A percentile compares a stretch with the other conserved stretches of the same genome.
phyloP scores from a whole-genome alignment of 30 jellyfish, hydroid and myxozoan species.

The Pelagia noctiluca region DNA sequence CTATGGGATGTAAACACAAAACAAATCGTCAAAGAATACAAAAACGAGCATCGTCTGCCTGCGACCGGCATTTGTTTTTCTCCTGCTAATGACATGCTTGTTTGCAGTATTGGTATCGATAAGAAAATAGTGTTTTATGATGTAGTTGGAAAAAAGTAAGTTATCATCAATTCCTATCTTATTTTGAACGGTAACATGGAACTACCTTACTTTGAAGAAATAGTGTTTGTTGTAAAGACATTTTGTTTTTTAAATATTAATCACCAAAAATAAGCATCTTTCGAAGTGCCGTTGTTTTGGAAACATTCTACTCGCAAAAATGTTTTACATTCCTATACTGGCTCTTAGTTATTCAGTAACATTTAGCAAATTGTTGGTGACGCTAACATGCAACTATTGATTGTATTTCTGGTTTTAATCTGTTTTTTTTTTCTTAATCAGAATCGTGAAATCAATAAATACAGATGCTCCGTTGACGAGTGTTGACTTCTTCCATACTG shows the following conservation, averaged over 20 bases:
- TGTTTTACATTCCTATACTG: background rate
- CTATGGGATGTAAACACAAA: constrained; percentile 89
- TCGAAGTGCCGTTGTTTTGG: too few relatives aligned
- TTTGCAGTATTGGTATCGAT: constrained; percentile 87
- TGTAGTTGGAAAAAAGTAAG: constrained; percentile 93
- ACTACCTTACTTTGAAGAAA: too few relatives aligned
- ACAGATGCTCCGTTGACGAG: constrained; percentile 89
- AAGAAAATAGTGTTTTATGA: constrained; percentile 85
- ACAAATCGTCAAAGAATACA: constrained; percentile 56
- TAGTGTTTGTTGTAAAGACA: too few relatives aligned
- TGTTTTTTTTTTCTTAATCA: constrained; percentile 11
- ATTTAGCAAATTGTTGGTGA: too few relatives aligned
- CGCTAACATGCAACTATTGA: background rate
- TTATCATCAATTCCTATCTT: too few relatives aligned
- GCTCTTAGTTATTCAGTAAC: too few relatives aligned
- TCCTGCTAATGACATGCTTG: constrained; percentile 94
- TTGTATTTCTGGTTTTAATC: background rate
- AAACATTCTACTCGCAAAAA: too few relatives aligned
- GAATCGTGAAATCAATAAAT: constrained; percentile 79
- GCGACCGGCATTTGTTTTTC: constrained; percentile 86
- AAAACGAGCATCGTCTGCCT: constrained; percentile 83
- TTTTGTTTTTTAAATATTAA: too few relatives aligned
- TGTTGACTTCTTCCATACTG: constrained; percentile 86
- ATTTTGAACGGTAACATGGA: too few relatives aligned
- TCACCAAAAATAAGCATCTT: background rate